Percentiles rank a stretch among this genome's conserved stretches.
phyloP scores from a whole-genome alignment of 2,113 vertebrate genomes.

The Barnardius zonarius region DNA sequence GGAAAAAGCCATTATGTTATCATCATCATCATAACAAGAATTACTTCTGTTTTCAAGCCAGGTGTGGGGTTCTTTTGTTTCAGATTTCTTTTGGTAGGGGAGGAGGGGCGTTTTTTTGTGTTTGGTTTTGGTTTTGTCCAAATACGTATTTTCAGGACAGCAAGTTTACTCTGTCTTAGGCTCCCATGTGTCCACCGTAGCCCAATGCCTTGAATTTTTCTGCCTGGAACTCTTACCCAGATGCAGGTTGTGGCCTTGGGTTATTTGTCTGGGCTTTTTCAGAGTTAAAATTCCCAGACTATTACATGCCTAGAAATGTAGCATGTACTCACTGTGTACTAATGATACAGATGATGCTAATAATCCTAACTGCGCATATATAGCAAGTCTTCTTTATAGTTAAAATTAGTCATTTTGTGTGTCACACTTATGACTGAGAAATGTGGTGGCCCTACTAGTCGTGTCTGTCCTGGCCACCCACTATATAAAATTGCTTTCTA shows the following conservation, averaged over 20 bases:
- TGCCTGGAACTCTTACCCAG: background rate
- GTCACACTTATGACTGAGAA: background rate
- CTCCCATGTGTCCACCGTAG: background rate
- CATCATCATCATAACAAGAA: background rate
- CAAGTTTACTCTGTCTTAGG: background rate
- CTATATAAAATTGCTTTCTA: background rate
- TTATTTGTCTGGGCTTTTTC: background rate
- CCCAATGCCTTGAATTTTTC: background rate
- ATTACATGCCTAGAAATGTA: background rate
- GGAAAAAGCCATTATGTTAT: background rate
- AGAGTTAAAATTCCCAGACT: background rate
- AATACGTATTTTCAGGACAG: background rate
- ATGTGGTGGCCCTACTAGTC: background rate
- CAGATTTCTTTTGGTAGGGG: background rate
- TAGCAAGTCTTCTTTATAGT: background rate
- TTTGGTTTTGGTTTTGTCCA: background rate
- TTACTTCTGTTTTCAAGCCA: background rate
- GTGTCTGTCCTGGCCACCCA: background rate
- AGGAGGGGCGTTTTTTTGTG: background rate
- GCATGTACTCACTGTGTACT: background rate
- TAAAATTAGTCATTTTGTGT: background rate
- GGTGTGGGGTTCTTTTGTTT: background rate
- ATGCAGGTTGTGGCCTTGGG: background rate
- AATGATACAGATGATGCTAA: background rate
- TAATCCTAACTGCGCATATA: background rate